phyloP scores from a whole-genome alignment of 2,797 vertebrate species.

The Bovichtus variegatus region DNA sequence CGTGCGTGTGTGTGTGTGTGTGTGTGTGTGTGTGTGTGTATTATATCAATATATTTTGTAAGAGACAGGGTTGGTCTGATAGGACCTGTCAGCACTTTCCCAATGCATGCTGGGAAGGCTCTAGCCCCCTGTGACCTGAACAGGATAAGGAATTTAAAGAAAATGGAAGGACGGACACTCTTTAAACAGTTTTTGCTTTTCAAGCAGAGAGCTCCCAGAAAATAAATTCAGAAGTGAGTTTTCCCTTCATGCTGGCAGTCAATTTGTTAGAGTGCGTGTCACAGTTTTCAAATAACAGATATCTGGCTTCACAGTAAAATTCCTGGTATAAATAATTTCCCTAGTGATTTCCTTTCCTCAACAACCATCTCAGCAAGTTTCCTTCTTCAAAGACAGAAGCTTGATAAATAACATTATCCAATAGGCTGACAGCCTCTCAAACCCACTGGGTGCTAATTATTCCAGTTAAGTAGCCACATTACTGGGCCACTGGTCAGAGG shows the following conservation, averaged over 20 bases:
- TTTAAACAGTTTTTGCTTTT: constrained; percentile 1
- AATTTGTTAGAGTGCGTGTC: background rate
- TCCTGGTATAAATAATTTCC: constrained; percentile 17
- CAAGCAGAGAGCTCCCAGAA: background rate
- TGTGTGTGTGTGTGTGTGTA: too few species aligned
- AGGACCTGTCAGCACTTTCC: background rate
- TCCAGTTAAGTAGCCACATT: constrained; percentile 3
- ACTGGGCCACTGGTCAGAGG: background rate
- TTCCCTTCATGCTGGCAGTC: constrained; percentile 9
- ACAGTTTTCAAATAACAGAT: constrained; percentile 7
- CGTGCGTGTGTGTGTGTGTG: too few species aligned
- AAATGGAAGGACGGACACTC: background rate
- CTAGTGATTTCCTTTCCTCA: constrained; percentile 12
- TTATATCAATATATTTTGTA: background rate
- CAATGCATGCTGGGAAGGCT: constrained; percentile 7
- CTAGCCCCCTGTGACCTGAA: background rate
- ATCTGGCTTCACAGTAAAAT: constrained; percentile 3
- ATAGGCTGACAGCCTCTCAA: constrained; percentile 30
- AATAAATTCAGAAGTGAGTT: constrained; percentile 6
- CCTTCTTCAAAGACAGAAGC: constrained; percentile 22
- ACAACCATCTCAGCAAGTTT: constrained; percentile 28
- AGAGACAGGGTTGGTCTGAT: background rate
- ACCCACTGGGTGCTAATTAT: constrained; percentile 13
- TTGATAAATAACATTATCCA: constrained; percentile 38
- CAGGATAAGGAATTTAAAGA: background rate